Conservation (phyloP, 2,113 vertebrate genomes). For the Rostratula benghalensis region DNA sequence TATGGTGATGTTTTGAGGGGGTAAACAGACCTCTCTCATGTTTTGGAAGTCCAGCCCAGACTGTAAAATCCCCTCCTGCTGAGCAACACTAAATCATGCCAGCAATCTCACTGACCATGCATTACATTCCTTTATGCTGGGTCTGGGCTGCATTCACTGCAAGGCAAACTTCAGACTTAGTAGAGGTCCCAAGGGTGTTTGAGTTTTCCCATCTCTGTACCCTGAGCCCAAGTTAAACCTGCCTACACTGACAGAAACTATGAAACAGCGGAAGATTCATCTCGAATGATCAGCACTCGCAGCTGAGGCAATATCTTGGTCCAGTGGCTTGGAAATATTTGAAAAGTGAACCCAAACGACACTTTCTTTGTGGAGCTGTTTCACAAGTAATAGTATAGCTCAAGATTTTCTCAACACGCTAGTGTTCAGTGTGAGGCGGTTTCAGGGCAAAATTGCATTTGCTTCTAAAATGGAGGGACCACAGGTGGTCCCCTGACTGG, state of each 20-base stretch:
- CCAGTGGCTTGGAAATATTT: conserved; percentile 3
- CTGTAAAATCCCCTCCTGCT: background rate
- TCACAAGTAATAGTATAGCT: background rate
- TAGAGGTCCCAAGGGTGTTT: background rate
- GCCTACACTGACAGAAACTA: background rate
- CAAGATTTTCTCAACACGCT: background rate
- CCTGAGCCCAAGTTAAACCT: background rate
- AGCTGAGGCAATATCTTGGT: background rate
- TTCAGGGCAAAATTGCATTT: background rate
- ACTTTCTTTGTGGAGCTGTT: background rate
- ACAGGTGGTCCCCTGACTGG: background rate
- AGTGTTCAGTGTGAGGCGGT: background rate
- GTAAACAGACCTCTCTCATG: background rate
- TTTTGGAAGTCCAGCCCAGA: background rate
- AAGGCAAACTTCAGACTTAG: background rate
- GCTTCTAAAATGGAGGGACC: background rate
- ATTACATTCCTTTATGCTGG: background rate
- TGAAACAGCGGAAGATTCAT: background rate
- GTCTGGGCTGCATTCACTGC: background rate
- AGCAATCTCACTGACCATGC: background rate
- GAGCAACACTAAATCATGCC: background rate
- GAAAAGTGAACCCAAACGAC: background rate
- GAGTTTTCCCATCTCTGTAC: background rate
- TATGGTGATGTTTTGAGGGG: background rate
- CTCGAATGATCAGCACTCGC: background rate